Evolutionary conservation across 2,888 invertebrate genomes (phyloP), one percentile per base, ranked within the genome.

Genomic region (Idaea dimidiata): DNA sequence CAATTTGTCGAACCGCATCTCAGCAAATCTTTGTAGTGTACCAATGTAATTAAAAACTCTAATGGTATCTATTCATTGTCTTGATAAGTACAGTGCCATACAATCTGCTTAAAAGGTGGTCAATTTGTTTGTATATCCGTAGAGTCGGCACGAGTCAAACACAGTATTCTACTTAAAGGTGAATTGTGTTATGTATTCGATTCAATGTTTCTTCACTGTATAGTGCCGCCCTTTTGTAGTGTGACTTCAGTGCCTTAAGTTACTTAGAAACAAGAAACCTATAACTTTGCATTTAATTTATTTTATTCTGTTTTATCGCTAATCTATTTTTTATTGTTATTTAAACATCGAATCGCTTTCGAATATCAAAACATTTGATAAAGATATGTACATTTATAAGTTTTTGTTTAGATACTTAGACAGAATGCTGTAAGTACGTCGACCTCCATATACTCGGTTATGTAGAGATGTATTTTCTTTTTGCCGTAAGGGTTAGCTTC

Each of bases 91-190:
- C 65, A 72, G 64, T 73, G 69, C 60, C 63, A 80, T 74, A 76
- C 75, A 68, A 75, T 77, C 70, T 72, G 82, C 87, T 77, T 86
- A 88, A 86, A 89, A 84, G 89, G 89, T 81, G 82, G 84, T 85
- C 88, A 82, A 86, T 87, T 82, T 80, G 80, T 79, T 78, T 79
- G 78, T 77, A 75, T 74, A 72, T 72, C 68, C 65, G 59, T 62
- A 65, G 63, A 62, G 72, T 62, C 73, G 75, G 79, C 79, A 75
- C 76, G 76, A 72, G 73, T 72, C 74, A 75, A 70, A 89, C 89
- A 91, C 78, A 80, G 82, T 72, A 89, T 87, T 89, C 88, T 91
- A 91, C 91, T 91, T 91, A 91, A 86, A 83, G 80, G 81, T 88
- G 85, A 88, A 81, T 83, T 86, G 83, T 89, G 86, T 86, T 78